Percentiles rank a stretch among this genome's conserved stretches.
phyloP scores from a whole-genome alignment of 2,113 vertebrate species.

The Pteruthius melanotis region DNA sequence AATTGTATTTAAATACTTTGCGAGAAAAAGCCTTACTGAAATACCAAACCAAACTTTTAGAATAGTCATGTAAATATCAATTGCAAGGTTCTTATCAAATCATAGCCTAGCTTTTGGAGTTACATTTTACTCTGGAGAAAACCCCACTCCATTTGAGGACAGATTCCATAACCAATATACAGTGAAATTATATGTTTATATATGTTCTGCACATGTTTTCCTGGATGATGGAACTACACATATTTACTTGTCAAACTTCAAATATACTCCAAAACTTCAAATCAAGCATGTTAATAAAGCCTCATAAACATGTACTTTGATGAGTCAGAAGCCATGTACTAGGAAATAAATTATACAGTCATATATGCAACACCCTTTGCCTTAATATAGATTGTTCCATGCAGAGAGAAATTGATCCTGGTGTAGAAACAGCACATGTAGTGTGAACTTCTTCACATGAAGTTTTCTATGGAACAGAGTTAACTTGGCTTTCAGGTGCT shows the following conservation, averaged over 20 bases:
- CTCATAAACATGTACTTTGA: not conserved
- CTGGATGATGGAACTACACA: not conserved
- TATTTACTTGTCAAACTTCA: not conserved
- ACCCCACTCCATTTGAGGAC: not conserved
- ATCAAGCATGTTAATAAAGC: not conserved
- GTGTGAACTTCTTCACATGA: not conserved
- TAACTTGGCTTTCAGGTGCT: not conserved
- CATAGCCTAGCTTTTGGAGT: not conserved
- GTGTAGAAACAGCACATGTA: not conserved
- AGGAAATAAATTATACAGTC: not conserved
- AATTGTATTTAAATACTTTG: not conserved
- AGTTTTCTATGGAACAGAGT: not conserved
- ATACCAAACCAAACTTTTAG: not conserved
- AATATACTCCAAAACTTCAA: not conserved
- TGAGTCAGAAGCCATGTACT: not conserved
- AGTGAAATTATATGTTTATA: not conserved
- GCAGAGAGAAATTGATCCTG: not conserved
- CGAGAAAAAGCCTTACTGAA: not conserved
- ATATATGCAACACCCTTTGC: not conserved
- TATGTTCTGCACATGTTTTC: not conserved
- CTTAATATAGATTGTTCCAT: not conserved
- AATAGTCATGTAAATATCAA: not conserved
- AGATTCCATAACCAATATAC: not conserved
- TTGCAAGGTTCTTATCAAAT: not conserved
- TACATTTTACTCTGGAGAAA: not conserved